Evolutionary conservation across 1,140 invertebrate genomes (phyloP), one percentile per base, ranked within the genome.

Genomic region (Drosophila nebulosa): DNA sequence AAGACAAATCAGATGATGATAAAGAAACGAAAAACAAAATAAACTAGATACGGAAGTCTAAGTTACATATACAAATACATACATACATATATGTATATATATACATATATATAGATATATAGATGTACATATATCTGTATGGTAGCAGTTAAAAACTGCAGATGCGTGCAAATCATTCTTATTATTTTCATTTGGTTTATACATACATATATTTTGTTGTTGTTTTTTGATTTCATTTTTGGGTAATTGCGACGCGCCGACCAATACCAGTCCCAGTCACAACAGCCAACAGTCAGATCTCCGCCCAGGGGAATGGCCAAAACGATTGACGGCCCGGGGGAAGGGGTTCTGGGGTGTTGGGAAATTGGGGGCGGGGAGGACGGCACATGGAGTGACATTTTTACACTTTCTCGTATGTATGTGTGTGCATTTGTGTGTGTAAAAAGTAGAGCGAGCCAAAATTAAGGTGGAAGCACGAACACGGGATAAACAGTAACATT

Each of bases 381-480:
- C 42, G 21, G 46, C 32, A 55, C 70, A 81, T 83, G 79, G 74
- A 78, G 69, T 83, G 74, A 78, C 65, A 83, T 69, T 76, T 78
- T 61, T 52, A 69, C 72, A 53, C 63, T 46, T 46, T 46, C 7
- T 50, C 30, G n/a, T 78, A 39, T 57, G 9, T 59, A 16, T 26
- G 9, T 21, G 26, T 58, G 55, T 16, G n/a, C n/a, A 21, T 27
- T 35, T 22, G n/a, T n/a, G 27, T 6, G 18, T 27, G 42, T n/a
- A 27, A 24, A 21, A 42, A n/a, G 22, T 18, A 42, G 64, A 42
- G 46, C 32, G 50, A 22, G 50, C 77, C 69, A 80, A 78, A 80
- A 74, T 64, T 55, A 81, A 85, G 80, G 78, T 84, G 80, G 56
- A 74, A 76, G 73, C 80, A 85, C 81, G 77, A 79, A 76, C 73